phyloP scores from a whole-genome alignment of 2,797 vertebrate species.

The Aeoliscus strigatus region DNA sequence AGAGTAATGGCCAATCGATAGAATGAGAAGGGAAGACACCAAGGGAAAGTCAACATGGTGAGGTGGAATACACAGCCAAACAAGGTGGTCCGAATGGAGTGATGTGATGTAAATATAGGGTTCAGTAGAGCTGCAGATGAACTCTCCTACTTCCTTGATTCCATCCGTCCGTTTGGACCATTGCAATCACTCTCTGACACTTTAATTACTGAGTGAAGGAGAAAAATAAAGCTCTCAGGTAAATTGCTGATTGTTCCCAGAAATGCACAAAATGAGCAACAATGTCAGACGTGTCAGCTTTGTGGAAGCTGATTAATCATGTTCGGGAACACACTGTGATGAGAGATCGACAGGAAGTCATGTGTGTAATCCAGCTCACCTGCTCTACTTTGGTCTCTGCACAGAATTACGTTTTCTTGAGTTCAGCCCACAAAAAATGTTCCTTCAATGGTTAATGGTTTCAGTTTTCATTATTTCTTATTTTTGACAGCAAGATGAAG shows the following conservation, averaged over 20 bases:
- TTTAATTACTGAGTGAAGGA: conserved; percentile 1
- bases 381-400: too few relatives aligned
- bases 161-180: conserved; percentile 1
- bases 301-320: conserved; percentile 7
- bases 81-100: conserved; percentile 1
- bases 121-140: conserved; percentile 22
- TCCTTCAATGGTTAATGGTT: too few relatives aligned
- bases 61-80: conserved; percentile 1
- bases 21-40: conserved; percentile 1
- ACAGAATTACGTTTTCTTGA: too few relatives aligned
- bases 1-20: neutral
- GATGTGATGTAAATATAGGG: conserved; percentile 33
- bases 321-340: neutral
- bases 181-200: neutral
- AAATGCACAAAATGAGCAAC: neutral
- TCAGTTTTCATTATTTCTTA: too few relatives aligned
- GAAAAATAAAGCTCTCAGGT: conserved; percentile 5
- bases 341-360: too few relatives aligned
- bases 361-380: too few relatives aligned
- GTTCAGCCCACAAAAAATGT: too few relatives aligned
- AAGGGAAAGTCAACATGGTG: conserved; percentile 2
- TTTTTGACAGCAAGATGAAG: too few relatives aligned
- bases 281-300: neutral
- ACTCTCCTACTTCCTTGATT: conserved; percentile 23
- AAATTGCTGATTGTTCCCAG: neutral